Evolutionary conservation across 2,888 invertebrate species (phyloP), one percentile per base, ranked within the genome.

Genomic region (Sialis fuliginosa): DNA sequence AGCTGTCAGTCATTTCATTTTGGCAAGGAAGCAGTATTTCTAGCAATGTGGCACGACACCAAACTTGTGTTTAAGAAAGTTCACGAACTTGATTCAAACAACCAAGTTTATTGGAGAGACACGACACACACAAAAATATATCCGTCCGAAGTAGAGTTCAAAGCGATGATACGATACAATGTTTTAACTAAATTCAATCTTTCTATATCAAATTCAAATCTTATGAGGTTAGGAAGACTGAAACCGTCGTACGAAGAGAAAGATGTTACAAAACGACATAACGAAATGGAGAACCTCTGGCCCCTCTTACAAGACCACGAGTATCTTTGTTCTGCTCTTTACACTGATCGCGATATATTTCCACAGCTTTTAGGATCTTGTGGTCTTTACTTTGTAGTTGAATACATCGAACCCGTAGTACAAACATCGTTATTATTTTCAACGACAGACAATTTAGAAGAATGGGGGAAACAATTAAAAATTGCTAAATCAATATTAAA

Each of bases 341-440:
- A 74, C 60, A 69, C 72, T 34, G 72, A 74, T 50, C 66, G 69
- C 53, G 72, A 74, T 51, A 65, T 79, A 44, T 78, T 81, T 55
- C 81, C 82, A 1, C 72, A 72, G 54, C 59, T 80, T 32, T 62
- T 77, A 42, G 80, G 79, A 6, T 74, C 77, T 1, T 81, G 81
- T 60, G 81, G 81, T 13, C 34, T 32, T 10, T 71, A 77, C 54
- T 81, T 77, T 61, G 75, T 75, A 10, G 74, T 77, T 2, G 77
- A 81, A 57, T 76, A 75, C 54, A 62, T 78, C 22, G 66, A 74
- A 43, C 72, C 75, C 1, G 63, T 77, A 39, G 66, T 69, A 47
- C 67, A 67, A 30, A 66, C 69, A 39, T 70, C 71, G 47, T 69
- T 73, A 39, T 55, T 72, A 12, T 60, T 74, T 47, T 65, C 70